phyloP scores from a whole-genome alignment of 1,140 invertebrate species.

The Augochlora pura region DNA sequence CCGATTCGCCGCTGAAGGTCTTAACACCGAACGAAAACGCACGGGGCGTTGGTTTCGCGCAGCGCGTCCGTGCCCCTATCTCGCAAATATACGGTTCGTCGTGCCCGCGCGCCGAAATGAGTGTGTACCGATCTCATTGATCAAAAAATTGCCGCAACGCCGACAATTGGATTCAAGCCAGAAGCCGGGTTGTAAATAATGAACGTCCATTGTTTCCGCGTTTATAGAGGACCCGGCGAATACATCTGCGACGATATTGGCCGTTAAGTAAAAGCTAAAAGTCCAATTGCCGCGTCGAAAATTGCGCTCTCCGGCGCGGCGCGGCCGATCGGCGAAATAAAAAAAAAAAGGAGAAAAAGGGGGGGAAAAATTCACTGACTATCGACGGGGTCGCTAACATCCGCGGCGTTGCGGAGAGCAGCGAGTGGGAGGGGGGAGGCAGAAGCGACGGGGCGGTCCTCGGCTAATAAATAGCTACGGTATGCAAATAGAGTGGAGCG shows the following conservation, averaged over 20 bases:
- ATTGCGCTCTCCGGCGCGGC: background rate
- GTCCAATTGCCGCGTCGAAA: background rate
- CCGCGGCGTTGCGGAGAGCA: too few species aligned
- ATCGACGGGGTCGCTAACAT: too few species aligned
- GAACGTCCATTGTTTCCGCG: slow-evolving; percentile 15
- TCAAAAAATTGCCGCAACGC: slow-evolving; percentile 3
- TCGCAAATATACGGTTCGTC: background rate
- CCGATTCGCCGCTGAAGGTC: too few species aligned
- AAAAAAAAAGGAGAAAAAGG: too few species aligned
- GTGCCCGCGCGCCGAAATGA: background rate
- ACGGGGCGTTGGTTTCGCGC: background rate
- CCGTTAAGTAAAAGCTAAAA: background rate
- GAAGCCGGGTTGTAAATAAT: slow-evolving; percentile 15
- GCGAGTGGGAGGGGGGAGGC: background rate
- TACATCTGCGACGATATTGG: too few species aligned
- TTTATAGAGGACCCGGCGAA: slow-evolving; percentile 5
- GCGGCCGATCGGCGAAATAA: too few species aligned
- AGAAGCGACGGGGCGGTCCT: slow-evolving; percentile 7
- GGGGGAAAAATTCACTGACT: background rate
- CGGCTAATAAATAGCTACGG: slow-evolving; percentile 65
- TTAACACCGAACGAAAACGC: background rate
- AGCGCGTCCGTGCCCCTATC: background rate
- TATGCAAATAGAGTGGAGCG: slow-evolving; percentile 68
- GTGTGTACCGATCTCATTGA: background rate
- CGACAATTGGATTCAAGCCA: slow-evolving; percentile 16